Evolutionary conservation across 2,797 vertebrate species (phyloP), one percentile per base, ranked within the genome.

Genomic region (Anguilla pacifica): DNA sequence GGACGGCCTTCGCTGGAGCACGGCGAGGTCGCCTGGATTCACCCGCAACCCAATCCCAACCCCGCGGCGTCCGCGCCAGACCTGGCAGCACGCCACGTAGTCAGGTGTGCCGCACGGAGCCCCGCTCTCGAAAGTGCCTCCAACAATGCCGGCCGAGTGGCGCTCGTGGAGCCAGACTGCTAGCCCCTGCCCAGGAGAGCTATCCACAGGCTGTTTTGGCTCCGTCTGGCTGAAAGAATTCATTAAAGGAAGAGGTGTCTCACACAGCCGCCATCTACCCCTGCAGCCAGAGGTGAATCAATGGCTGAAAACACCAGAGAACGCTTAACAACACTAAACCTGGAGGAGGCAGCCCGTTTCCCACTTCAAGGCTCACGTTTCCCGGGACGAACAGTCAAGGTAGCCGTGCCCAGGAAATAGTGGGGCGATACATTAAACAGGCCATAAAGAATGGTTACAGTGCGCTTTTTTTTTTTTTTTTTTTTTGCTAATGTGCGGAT

Each of bases 131-230:
- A 86, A 86, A 31, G 87, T 92, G n/a, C 61, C 85, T 87, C 61
- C 51, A n/a, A 39, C 15, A 53, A 51, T 49, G 67, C 82, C 15
- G 57, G 84, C 61, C 59, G 39, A 64, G 59, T 19, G n/a, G 83
- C 89, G 92, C 93, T 91, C 91, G 81, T 91, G 88, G 92, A 94
- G 91, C n/a, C 87, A 91, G 91, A 91, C 92, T 91, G 89, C 93
- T 92, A 92, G 92, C 92, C 92, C 93, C 92, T 92, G 91, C 91
- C 93, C 93, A 94, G 93, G 92, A 93, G 90, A 92, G 91, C 90
- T 93, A 88, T 94, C 95, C 93, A 94, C 92, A 83, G 96, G 95
- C 94, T 85, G 87, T 95, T 95, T 93, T 95, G 94, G 94, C 94
- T 90, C 72, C 91, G 92, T 92, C 93, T 92, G 88, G 90, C 91